Percentiles rank a stretch among this genome's conserved stretches.
These are phyloP conservation scores for Limonius californicus DNA, from an alignment of 1,140 invertebrate species.

Conservation along the genomic window DNA sequence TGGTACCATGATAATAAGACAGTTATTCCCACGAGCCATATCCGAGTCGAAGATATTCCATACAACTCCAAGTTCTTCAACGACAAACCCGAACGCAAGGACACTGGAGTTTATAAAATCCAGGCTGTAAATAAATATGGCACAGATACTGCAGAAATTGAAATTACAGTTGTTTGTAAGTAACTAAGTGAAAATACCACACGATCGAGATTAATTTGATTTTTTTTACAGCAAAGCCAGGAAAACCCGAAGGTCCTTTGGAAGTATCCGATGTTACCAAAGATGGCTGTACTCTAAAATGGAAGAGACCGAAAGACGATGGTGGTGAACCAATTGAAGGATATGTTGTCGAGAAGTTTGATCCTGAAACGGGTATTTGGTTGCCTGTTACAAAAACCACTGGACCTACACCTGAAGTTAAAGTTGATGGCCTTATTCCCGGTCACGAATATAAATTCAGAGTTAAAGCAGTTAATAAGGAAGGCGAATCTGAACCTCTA, in stretches of 20 bases:
- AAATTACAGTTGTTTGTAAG: conserved; percentile 87
- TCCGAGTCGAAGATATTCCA: conserved; percentile 77
- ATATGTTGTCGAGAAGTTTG: conserved; percentile 95
- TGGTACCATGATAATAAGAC: conserved; percentile 66
- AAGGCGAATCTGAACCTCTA: conserved; percentile 95
- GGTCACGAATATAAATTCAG: conserved; percentile 98
- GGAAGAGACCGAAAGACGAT: conserved; percentile 97
- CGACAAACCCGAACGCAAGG: conserved; percentile 76
- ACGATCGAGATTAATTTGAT: not conserved
- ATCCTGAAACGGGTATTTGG: conserved; percentile 87
- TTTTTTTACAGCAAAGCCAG: conserved; percentile 71
- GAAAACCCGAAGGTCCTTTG: conserved; percentile 89
- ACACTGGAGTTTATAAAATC: conserved; percentile 83
- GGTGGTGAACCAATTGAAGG: conserved; percentile 92
- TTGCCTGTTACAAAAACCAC: conserved; percentile 78
- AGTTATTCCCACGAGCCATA: conserved; percentile 53
- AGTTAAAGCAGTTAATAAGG: conserved; percentile 94
- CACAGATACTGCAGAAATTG: conserved; percentile 83
- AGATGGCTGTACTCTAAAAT: conserved; percentile 92
- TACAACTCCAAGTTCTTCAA: conserved; percentile 84
- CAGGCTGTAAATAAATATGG: conserved; percentile 82
- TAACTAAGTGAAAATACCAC: conserved; percentile 20
- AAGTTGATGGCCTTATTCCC: conserved; percentile 82
- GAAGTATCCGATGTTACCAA: conserved; percentile 94
- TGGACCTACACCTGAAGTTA: conserved; percentile 75